phyloP scores from a whole-genome alignment of 92 coral and sea anemone species.

The Umimayanthus chanpuru region DNA sequence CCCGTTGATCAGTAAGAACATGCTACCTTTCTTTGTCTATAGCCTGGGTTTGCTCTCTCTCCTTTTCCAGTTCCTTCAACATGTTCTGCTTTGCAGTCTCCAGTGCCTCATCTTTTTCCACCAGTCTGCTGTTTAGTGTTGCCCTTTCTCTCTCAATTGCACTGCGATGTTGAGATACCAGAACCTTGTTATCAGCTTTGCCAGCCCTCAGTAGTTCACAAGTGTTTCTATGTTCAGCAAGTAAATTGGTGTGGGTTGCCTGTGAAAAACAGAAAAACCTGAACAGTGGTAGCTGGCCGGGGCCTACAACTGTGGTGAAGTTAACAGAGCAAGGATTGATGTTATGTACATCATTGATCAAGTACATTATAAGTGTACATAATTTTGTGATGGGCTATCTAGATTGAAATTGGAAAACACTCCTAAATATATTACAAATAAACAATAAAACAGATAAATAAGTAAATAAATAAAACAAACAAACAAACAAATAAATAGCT shows the following conservation, averaged over 20 bases:
- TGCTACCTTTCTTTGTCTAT: conserved; percentile 77
- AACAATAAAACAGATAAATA: no score
- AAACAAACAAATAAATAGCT: no score
- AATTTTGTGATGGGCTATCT: no score
- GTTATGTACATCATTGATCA: no score
- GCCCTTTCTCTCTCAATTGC: conserved; percentile 76
- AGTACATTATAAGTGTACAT: no score
- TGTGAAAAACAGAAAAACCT: conserved; percentile 25
- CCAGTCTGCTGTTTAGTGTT: conserved; percentile 65
- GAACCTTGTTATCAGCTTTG: conserved; percentile 84
- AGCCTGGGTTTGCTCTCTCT: conserved; percentile 57
- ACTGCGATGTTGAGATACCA: conserved; percentile 86
- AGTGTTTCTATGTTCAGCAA: conserved; percentile 72
- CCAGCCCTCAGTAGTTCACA: conserved; percentile 69
- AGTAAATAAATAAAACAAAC: no score
- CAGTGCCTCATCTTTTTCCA: conserved; percentile 80
- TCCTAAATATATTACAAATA: no score
- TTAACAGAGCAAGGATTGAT: no score
- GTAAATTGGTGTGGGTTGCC: conserved; percentile 73
- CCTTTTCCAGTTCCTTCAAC: conserved; percentile 73
- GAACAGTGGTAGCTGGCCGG: no score
- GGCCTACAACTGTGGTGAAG: no score
- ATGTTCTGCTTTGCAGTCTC: conserved; percentile 80
- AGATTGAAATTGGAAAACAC: no score
- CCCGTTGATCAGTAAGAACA: neutral